phyloP scores from a whole-genome alignment of 1,140 invertebrate species.

The Nixonia krombeini region DNA sequence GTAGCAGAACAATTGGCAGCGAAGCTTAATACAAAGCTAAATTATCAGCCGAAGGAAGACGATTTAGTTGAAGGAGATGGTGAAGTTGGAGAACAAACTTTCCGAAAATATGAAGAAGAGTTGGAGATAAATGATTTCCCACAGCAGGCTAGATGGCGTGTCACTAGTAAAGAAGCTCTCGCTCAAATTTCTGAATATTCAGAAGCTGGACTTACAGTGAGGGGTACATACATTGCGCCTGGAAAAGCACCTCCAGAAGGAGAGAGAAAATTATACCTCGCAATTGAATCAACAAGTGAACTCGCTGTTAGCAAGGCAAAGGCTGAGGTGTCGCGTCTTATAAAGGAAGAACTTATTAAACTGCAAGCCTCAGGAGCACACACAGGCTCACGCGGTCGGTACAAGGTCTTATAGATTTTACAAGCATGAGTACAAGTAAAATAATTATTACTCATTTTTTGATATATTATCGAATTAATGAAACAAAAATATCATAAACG shows the following conservation, averaged over 20 bases:
- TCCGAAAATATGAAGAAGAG: conserved; percentile 98
- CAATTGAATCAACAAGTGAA: conserved; percentile 99
- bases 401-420: conserved; percentile 89
- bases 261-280: conserved; percentile 96
- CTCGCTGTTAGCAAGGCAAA: conserved; percentile 98
- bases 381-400: conserved; percentile 92
- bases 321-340: conserved; percentile 96
- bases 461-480: too few relatives aligned
- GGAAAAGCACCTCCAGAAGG: conserved; percentile 94
- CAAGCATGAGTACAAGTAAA: too few relatives aligned
- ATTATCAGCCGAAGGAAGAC: conserved; percentile 94
- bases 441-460: too few relatives aligned
- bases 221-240: conserved; percentile 95
- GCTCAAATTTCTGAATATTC: conserved; percentile 99
- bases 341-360: conserved; percentile 97
- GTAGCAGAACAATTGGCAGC: conserved; percentile 95
- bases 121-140: conserved; percentile 99
- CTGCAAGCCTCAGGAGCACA: conserved; percentile 89
- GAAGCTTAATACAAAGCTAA: conserved; percentile 96
- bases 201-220: conserved; percentile 97
- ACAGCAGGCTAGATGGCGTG: conserved; percentile 97
- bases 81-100: conserved; percentile 81
- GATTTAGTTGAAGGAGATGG: conserved; percentile 78
- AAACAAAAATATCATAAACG: too few relatives aligned
- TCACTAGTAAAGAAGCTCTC: conserved; percentile 98